phyloP scores from a whole-genome alignment of 2,888 invertebrate species.

The Epistrophe grossulariae region DNA sequence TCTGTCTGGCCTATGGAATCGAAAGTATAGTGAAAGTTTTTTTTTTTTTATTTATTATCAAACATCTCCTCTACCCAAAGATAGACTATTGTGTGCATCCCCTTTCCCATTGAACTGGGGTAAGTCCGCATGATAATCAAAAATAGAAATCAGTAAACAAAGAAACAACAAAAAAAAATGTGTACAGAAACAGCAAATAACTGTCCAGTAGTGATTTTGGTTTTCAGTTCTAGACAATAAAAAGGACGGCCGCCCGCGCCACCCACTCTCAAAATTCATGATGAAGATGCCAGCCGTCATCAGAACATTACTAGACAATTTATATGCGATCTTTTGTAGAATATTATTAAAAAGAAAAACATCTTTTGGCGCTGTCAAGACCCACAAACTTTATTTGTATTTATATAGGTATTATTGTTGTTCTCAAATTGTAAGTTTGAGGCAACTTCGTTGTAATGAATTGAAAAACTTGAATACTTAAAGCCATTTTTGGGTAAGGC shows the following conservation, averaged over 20 bases:
- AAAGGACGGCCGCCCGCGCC: background rate
- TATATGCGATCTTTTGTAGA: constrained; percentile 51
- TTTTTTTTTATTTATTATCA: constrained; percentile 2
- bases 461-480: background rate
- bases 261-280: background rate
- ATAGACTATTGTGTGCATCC: background rate
- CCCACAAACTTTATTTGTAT: background rate
- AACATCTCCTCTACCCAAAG: background rate
- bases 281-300: constrained; percentile 10
- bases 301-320: constrained; percentile 52
- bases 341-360: constrained; percentile 57
- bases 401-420: background rate
- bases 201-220: background rate
- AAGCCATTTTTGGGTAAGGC: too few relatives aligned
- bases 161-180: background rate
- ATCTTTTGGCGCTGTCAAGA: constrained; percentile 32
- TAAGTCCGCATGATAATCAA: background rate
- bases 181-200: background rate
- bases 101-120: background rate
- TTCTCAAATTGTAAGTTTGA: background rate
- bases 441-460: background rate
- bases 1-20: background rate
- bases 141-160: constrained; percentile 14
- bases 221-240: constrained; percentile 18
- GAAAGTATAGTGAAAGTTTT: background rate